Evolutionary conservation across 2,888 invertebrate genomes (phyloP).

Genomic region (Eubasilissa splendida): DNA sequence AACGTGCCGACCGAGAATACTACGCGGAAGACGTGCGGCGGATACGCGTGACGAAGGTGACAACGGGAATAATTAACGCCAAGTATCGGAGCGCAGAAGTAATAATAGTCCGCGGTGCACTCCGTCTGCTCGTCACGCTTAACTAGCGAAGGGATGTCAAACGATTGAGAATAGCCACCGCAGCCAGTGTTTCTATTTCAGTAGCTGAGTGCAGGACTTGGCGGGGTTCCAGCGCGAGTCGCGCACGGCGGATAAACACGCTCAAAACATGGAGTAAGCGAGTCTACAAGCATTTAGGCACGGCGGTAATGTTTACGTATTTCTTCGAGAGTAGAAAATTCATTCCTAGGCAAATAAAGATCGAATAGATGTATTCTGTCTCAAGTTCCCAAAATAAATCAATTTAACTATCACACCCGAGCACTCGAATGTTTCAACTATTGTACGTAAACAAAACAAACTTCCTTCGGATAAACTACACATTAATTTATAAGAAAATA

Average conservation of each 20-base stretch:
- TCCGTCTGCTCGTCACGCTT: conserved; percentile 37
- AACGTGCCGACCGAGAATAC: conserved; percentile 21
- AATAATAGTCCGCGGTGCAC: not conserved
- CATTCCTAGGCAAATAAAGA: not conserved
- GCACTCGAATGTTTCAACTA: not conserved
- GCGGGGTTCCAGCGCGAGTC: conserved; percentile 60
- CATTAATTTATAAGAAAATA: not conserved
- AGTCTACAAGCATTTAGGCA: conserved; percentile 3
- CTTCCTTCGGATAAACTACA: not conserved
- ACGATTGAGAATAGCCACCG: conserved; percentile 40
- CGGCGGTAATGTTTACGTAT: conserved; percentile 16
- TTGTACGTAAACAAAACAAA: not conserved
- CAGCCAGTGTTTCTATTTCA: conserved; percentile 58
- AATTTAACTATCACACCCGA: too few species aligned
- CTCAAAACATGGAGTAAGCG: conserved; percentile 30
- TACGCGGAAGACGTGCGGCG: not conserved
- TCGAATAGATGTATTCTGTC: not conserved
- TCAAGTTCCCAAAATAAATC: too few species aligned
- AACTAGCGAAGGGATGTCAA: conserved; percentile 54
- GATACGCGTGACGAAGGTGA: not conserved
- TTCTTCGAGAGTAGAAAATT: not conserved
- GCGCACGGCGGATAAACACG: conserved; percentile 56
- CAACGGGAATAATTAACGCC: conserved; percentile 6
- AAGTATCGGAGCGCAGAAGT: not conserved
- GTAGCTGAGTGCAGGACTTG: conserved; percentile 66